phyloP scores from a whole-genome alignment of 2,113 vertebrate genomes.

The Oryzias woworae region DNA sequence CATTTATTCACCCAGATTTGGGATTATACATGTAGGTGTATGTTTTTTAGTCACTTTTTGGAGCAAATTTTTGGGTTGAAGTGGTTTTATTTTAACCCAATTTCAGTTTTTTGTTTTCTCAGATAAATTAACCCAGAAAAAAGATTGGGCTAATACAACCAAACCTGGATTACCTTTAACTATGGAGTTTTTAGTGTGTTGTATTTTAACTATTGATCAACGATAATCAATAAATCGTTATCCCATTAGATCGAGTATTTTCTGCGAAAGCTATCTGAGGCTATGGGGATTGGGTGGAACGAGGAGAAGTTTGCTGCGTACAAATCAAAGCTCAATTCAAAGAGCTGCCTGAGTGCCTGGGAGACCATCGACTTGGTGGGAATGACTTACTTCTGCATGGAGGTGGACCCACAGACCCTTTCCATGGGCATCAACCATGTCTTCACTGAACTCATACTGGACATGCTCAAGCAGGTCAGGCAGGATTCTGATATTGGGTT shows the following conservation, averaged over 20 bases:
- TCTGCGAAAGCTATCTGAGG: conserved; percentile 87
- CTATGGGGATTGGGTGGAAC: conserved; percentile 88
- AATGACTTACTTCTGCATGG: conserved; percentile 86
- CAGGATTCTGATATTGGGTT: neutral
- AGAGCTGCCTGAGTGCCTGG: conserved; percentile 83
- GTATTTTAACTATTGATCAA: too few relatives aligned
- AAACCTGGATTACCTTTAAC: too few relatives aligned
- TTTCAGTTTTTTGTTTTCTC: too few relatives aligned
- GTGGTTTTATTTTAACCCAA: too few relatives aligned
- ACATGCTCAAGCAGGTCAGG: conserved; percentile 92
- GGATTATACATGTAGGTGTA: too few relatives aligned
- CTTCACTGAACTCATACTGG: conserved; percentile 91
- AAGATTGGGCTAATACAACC: too few relatives aligned
- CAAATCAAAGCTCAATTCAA: conserved; percentile 77
- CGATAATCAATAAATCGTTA: too few relatives aligned
- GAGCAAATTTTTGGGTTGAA: too few relatives aligned
- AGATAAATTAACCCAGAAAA: too few relatives aligned
- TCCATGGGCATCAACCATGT: conserved; percentile 93
- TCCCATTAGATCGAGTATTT: conserved; percentile 88
- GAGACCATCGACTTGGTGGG: conserved; percentile 90
- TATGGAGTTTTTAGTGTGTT: too few relatives aligned
- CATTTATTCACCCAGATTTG: too few relatives aligned
- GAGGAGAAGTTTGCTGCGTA: conserved; percentile 89
- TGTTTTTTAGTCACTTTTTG: too few relatives aligned
- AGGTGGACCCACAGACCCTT: conserved; percentile 85